Base-by-base conservation (phyloP, 2,888 invertebrate species). In the Brenthis ino region DNA sequence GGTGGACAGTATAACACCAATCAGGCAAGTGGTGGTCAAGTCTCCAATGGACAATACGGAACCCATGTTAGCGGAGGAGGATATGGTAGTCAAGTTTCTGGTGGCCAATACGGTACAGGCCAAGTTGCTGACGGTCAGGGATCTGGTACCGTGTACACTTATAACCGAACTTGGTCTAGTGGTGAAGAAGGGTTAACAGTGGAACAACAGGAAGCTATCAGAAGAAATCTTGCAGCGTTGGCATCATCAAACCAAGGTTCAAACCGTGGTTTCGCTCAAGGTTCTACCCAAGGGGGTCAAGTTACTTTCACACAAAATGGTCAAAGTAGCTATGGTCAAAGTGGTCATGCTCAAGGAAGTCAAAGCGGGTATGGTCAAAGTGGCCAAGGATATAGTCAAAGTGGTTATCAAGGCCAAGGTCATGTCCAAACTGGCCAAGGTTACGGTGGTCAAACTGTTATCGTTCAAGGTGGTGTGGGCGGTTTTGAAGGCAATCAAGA, bases 201-300 rank as follows among this genome's bases (percentile, higher is more conserved):
- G 12, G 87, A 86, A 75, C 82, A 91, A 74, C 81, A 84, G 67
- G 90, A 89, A 72, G 80, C 83, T 50, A 83, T 90, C 2, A 82
- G 82, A 61, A 84, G 76, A 60, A 80, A 85, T 20, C 72, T 90
- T 0, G 81, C 82, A 13, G 80, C 82, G 2, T 78, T 80, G 33
- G 82, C 80, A 6, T 76, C 72, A 24, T 71, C 77, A 2, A 77
- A 75, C 33, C 79, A 79, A 67, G 77, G 72, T 3, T 63, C 74
- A 16, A 75, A 74, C 11, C 68, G 73, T 6, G 74, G 72, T 60
- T 71, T 71, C 16, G 74, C 63, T n/a, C 75, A 76, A 67, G 74
- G 65, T 28, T 58, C 57, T 16, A n/a, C 69, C 51, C 72, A 74
- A 68, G 75, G 74, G 54, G 53, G 71, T 28, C 73, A 69, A 51